These are phyloP conservation scores for Siniperca knerii DNA, from an alignment of 2,113 vertebrate species.

Conservation along the genomic window DNA sequence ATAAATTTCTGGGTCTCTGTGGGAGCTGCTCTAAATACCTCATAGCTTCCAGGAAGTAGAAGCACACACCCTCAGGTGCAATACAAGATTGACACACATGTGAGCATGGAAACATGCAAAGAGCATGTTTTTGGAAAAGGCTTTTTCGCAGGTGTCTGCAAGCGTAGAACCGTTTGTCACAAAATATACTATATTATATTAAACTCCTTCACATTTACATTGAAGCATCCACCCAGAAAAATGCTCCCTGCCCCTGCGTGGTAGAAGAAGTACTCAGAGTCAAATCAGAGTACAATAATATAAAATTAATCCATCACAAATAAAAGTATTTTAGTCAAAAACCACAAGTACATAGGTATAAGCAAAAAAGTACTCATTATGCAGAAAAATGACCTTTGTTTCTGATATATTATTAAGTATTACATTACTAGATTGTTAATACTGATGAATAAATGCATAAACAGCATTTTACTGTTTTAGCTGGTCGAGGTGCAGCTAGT, in stretches of 20 bases:
- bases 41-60: constrained; percentile 49
- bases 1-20: constrained; percentile 27
- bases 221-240: constrained; percentile 16
- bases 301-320: background rate
- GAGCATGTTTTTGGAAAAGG: constrained; percentile 11
- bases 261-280: background rate
- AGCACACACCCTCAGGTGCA: constrained; percentile 80
- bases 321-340: background rate
- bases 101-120: constrained; percentile 41
- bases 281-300: no score
- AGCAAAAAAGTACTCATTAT: background rate
- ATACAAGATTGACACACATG: constrained; percentile 72
- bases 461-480: background rate
- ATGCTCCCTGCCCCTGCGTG: background rate
- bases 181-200: background rate
- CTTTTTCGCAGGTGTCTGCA: background rate
- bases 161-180: constrained; percentile 8
- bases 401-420: background rate
- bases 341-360: background rate
- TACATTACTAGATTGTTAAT: background rate
- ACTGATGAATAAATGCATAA: background rate
- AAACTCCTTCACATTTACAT: constrained; percentile 5
- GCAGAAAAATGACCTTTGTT: background rate
- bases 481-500: background rate
- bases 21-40: constrained; percentile 54